Percentiles rank a stretch among this genome's conserved stretches.
These are phyloP conservation scores for Phortica magna DNA, from an alignment of 2,888 invertebrate species.

Conservation along the genomic window DNA sequence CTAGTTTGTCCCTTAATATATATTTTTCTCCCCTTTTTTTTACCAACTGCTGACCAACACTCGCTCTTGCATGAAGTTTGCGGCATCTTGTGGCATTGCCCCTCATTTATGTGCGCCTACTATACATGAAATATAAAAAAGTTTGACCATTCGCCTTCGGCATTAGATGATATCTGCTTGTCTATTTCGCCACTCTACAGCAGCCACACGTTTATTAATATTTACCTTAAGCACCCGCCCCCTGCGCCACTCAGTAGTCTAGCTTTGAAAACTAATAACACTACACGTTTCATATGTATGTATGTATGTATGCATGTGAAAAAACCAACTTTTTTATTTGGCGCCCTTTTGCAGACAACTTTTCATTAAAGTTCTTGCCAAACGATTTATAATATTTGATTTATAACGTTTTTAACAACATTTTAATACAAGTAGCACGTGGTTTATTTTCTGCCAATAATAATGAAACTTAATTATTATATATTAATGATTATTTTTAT, in stretches of 20 bases:
- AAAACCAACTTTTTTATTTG: neutral
- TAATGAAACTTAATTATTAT: neutral
- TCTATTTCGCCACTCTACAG: conserved; percentile 13
- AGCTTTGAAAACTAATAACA: conserved; percentile 56
- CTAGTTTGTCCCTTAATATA: conserved; percentile 28
- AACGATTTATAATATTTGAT: conserved; percentile 50
- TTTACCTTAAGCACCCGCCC: conserved; percentile 59
- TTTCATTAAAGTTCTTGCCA: neutral
- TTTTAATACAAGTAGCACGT: conserved; percentile 60
- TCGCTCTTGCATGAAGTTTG: neutral
- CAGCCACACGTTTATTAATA: conserved; percentile 59
- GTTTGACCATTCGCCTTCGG: conserved; percentile 49
- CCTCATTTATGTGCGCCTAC: conserved; percentile 8
- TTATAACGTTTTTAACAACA: conserved; percentile 69
- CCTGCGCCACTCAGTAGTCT: neutral
- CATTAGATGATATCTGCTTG: conserved; percentile 35
- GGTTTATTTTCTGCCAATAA: conserved; percentile 5
- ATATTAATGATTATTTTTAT: conserved; percentile 1
- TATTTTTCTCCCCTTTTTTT: neutral
- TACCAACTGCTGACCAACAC: neutral
- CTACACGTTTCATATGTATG: conserved; percentile 11
- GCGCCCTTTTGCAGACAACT: neutral
- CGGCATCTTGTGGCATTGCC: neutral
- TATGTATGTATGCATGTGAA: neutral
- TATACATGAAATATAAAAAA: conserved; percentile 56